phyloP scores from a whole-genome alignment of 2,888 invertebrate species.

The Epistrophe eligans region DNA sequence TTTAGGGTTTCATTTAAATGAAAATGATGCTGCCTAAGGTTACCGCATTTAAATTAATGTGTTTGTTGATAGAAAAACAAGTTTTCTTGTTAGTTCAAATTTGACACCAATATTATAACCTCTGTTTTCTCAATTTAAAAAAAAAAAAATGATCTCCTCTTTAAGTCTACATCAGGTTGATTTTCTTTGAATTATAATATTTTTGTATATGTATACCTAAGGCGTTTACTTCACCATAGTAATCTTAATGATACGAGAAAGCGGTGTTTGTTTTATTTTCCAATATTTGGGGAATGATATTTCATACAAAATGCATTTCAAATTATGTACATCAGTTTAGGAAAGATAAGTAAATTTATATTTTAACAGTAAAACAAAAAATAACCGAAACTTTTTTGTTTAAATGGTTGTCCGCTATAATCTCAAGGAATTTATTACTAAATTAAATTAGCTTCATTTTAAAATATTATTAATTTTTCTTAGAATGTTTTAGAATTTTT shows the following conservation, averaged over 20 bases:
- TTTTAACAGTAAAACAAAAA: too few relatives aligned
- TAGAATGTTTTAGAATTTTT: too few relatives aligned
- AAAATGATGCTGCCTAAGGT: not conserved
- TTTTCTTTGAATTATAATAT: not conserved
- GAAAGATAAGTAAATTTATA: too few relatives aligned
- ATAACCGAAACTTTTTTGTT: too few relatives aligned
- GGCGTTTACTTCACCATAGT: not conserved
- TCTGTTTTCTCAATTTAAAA: not conserved
- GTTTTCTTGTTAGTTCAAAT: not conserved
- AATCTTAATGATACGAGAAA: not conserved
- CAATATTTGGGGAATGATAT: too few relatives aligned
- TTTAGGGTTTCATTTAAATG: conserved; percentile 41
- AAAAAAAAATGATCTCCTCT: not conserved
- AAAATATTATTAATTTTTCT: too few relatives aligned
- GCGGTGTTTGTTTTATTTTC: not conserved
- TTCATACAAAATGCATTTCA: too few relatives aligned
- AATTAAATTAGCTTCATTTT: too few relatives aligned
- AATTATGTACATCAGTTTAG: too few relatives aligned
- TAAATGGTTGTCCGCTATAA: not conserved
- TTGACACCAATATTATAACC: not conserved
- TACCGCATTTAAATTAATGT: not conserved
- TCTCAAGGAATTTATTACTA: too few relatives aligned
- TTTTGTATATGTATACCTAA: not conserved
- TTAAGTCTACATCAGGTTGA: not conserved
- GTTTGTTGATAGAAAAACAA: not conserved